phyloP scores from a whole-genome alignment of 2,888 invertebrate genomes.

The Oligia fasciuncula region DNA sequence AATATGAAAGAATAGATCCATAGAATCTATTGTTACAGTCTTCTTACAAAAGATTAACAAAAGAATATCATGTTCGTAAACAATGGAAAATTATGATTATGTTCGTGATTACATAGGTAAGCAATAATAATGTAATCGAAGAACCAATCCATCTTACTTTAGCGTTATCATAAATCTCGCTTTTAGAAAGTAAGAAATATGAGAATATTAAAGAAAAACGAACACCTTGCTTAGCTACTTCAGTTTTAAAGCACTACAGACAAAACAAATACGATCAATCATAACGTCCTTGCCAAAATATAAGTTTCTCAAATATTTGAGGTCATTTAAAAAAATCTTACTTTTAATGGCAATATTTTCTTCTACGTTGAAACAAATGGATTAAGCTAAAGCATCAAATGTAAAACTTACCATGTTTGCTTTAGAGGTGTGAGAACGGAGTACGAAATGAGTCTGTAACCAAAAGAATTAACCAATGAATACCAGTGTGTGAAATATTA shows the following conservation, averaged over 20 bases:
- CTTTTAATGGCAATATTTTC: background rate
- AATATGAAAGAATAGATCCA: constrained; percentile 54
- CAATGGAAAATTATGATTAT: constrained; percentile 61
- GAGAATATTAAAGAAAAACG: constrained; percentile 5
- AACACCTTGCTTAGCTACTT: constrained; percentile 13
- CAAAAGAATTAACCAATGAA: constrained; percentile 51
- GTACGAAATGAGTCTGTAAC: constrained; percentile 66
- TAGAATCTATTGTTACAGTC: constrained; percentile 63
- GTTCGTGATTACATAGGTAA: constrained; percentile 25
- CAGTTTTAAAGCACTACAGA: constrained; percentile 7
- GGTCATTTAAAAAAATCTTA: background rate
- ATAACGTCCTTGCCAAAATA: background rate
- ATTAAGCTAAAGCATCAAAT: background rate
- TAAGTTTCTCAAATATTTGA: constrained; percentile 8
- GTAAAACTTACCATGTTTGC: constrained; percentile 69
- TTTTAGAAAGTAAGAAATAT: constrained; percentile 1
- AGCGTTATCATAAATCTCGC: constrained; percentile 3
- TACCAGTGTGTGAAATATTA: constrained; percentile 29
- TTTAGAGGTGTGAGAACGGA: constrained; percentile 48
- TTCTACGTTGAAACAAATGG: background rate
- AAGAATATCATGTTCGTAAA: constrained; percentile 63
- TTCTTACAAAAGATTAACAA: constrained; percentile 65
- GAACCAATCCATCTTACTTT: constrained; percentile 44
- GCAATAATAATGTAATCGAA: constrained; percentile 30
- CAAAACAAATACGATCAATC: background rate